phyloP scores from a whole-genome alignment of 2,888 invertebrate species.

The Xanthorhoe designata region DNA sequence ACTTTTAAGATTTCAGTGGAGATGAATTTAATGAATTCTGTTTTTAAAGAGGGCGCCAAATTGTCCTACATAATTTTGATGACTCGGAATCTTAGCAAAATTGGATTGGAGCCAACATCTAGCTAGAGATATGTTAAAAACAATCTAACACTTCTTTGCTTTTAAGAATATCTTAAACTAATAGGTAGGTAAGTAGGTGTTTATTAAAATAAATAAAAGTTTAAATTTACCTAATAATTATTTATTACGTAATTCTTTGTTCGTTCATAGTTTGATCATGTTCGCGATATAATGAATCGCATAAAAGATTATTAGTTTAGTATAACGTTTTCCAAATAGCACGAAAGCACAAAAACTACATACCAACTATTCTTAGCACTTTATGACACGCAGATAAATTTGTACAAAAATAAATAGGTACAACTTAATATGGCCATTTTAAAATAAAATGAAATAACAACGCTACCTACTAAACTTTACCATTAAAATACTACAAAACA shows the following conservation, averaged over 20 bases:
- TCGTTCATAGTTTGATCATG: slow-evolving; percentile 53
- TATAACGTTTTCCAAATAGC: slow-evolving; percentile 45
- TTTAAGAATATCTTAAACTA: slow-evolving; percentile 41
- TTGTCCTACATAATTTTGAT: slow-evolving; percentile 82
- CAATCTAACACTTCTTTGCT: slow-evolving; percentile 60
- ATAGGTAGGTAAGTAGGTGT: slow-evolving; percentile 1
- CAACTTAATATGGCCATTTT: slow-evolving; percentile 47
- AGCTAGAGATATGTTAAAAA: slow-evolving; percentile 51
- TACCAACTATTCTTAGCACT: slow-evolving; percentile 43
- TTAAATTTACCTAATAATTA: slow-evolving; percentile 60
- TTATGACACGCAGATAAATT: slow-evolving; percentile 48
- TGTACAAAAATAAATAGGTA: slow-evolving; percentile 47
- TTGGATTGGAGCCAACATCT: slow-evolving; percentile 69
- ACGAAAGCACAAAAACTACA: slow-evolving; percentile 47
- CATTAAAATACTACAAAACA: slow-evolving; percentile 35
- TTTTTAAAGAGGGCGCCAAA: slow-evolving; percentile 79
- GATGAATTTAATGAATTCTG: slow-evolving; percentile 77
- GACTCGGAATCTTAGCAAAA: slow-evolving; percentile 72
- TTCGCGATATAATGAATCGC: slow-evolving; percentile 51
- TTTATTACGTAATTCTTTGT: slow-evolving; percentile 76
- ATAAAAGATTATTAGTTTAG: slow-evolving; percentile 49
- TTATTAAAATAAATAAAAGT: slow-evolving; percentile 44
- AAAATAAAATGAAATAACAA: slow-evolving; percentile 43
- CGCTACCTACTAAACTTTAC: slow-evolving; percentile 41
- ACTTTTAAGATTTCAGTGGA: slow-evolving; percentile 66